Base-by-base conservation (phyloP, 2,113 vertebrate genomes). In the Calyptomena viridis region DNA sequence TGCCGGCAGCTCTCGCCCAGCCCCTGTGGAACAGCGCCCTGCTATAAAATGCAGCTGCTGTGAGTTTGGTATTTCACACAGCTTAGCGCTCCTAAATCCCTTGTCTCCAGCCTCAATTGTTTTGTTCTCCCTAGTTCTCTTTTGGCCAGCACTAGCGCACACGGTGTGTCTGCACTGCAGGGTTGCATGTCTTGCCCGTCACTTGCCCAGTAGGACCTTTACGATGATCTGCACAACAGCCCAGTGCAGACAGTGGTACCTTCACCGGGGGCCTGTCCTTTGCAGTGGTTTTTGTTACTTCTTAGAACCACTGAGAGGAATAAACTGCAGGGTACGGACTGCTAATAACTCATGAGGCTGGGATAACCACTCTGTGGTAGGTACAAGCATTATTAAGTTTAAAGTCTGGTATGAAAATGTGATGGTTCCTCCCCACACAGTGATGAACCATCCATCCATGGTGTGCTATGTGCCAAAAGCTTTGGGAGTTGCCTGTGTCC, bases 161-260 rank as follows among this genome's bases (percentile, higher is more conserved):
- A 1, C 6, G 9, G 18, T 58, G 64, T 63, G 39, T 9, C 69
- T 68, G 72, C 52, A 44, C 31, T 0, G 12, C 8, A 63, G 49
- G 52, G 1, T 46, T 2, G 44, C 3, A 0, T 3, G 11, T 28
- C 37, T 22, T 11, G 31, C 21, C 44, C 19, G 5, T 35, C 55
- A 7, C 42, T n/a, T 28, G 68, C 40, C 67, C 42, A 40, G 49
- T 6, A 50, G 69, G 69, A 44, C 13, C 52, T 10, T 1, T 9
- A 27, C 5, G 66, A 27, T 18, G 20, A 53, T 12, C 28, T 19
- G 15, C 49, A 39, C 31, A 33, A 11, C 25, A 47, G 50, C 37
- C 7, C 50, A 10, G 1, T 25, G 7, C 31, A 55, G 58, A 22
- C 37, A n/a, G 8, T 0, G 0, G 25, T 2, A 14, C 55, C 49